These are phyloP conservation scores for Rapana venosa DNA, from an alignment of 2,888 invertebrate genomes.

Conservation along the genomic window DNA sequence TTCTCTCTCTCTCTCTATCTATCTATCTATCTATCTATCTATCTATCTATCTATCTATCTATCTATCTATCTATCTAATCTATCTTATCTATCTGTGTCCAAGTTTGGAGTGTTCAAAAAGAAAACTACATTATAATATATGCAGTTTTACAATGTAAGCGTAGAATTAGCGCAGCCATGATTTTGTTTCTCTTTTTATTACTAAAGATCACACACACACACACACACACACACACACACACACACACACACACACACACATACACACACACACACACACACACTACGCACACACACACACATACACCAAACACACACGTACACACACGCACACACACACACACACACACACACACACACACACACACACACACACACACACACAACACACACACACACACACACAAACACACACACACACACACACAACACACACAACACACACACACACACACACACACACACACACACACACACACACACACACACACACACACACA, in stretches of 20 bases:
- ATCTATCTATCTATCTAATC: too few relatives aligned
- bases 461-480: not conserved
- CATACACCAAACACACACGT: not conserved
- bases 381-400: not conserved
- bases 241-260: not conserved
- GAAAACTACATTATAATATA: too few relatives aligned
- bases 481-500: not conserved
- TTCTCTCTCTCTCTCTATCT: too few relatives aligned
- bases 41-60: too few relatives aligned
- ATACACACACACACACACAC: not conserved
- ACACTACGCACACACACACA: not conserved
- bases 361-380: not conserved
- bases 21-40: too few relatives aligned
- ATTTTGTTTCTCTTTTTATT: too few relatives aligned
- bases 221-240: not conserved
- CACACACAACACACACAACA: too few relatives aligned
- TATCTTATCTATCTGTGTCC: too few relatives aligned
- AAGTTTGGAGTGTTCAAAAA: too few relatives aligned
- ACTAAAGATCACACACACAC: constrained; percentile 10
- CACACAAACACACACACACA: not conserved
- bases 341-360: not conserved
- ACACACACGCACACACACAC: not conserved
- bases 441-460: not conserved
- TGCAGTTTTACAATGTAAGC: too few relatives aligned
- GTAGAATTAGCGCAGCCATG: too few relatives aligned